These are phyloP conservation scores for Cryptocheilus praepositus DNA, from an alignment of 2,888 invertebrate genomes.

Conservation along the genomic window DNA sequence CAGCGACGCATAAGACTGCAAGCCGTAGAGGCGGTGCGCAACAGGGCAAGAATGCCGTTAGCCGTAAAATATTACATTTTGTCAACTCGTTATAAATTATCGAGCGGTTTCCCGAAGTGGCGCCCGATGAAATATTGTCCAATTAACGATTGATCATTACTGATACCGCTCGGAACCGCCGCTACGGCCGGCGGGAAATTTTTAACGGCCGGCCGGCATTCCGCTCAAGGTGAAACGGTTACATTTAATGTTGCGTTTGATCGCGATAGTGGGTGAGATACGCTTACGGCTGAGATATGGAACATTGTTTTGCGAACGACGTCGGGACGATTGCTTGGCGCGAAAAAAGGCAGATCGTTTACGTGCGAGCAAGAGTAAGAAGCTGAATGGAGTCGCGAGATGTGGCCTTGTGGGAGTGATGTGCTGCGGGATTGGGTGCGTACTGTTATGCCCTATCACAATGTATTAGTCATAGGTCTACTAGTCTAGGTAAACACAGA, in stretches of 20 bases:
- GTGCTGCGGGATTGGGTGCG: no score
- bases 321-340: constrained; percentile 26
- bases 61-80: constrained; percentile 12
- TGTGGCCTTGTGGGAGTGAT: no score
- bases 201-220: constrained; percentile 7
- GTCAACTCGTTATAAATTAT: constrained; percentile 9
- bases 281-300: constrained; percentile 24
- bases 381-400: no score
- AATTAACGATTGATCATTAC: constrained; percentile 18
- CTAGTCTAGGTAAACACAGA: no score
- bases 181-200: background rate
- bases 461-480: no score
- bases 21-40: background rate
- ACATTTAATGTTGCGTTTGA: no score
- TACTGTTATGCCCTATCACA: no score
- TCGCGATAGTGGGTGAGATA: constrained; percentile 1
- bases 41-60: constrained; percentile 12
- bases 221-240: no score
- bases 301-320: constrained; percentile 12
- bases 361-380: background rate
- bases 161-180: background rate
- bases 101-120: background rate
- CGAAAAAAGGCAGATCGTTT: background rate
- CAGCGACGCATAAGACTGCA: background rate
- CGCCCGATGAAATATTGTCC: constrained; percentile 13